Evolutionary conservation across 2,888 invertebrate genomes (phyloP).

Genomic region (Ellobium chinense): DNA sequence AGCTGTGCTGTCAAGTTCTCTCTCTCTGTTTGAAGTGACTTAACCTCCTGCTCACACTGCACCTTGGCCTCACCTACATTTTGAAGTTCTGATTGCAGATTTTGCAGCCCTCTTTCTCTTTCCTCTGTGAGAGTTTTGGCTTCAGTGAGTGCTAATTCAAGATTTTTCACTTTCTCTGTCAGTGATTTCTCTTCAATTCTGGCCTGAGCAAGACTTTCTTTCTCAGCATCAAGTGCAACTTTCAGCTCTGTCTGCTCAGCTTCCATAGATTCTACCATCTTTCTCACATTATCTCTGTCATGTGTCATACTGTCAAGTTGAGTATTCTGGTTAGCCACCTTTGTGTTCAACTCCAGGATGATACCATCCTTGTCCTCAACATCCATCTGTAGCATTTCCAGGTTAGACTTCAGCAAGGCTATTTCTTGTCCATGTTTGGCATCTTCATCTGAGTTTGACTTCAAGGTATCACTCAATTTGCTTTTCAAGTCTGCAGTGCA

Average conservation of each 20-base stretch:
- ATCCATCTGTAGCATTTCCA: slow-evolving; percentile 55
- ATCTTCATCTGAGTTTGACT: background rate
- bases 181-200: slow-evolving; percentile 11
- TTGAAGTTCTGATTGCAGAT: background rate
- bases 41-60: no score
- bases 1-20: background rate
- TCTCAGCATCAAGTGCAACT: slow-evolving; percentile 31
- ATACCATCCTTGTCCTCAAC: slow-evolving; percentile 49
- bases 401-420: slow-evolving; percentile 50
- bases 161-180: background rate
- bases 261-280: background rate
- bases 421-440: background rate
- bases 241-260: slow-evolving; percentile 43
- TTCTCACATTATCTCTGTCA: slow-evolving; percentile 1
- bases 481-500: background rate
- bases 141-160: background rate
- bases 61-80: slow-evolving; percentile 40
- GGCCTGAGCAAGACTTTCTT: slow-evolving; percentile 35
- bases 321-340: slow-evolving; percentile 16
- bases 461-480: background rate
- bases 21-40: background rate
- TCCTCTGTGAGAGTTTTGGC: background rate
- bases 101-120: background rate
- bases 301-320: background rate
- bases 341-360: slow-evolving; percentile 44